A percentile compares a stretch with the other conserved stretches of the same genome.
phyloP scores from a whole-genome alignment of 2,888 invertebrate genomes.

The Athrips mouffetella region DNA sequence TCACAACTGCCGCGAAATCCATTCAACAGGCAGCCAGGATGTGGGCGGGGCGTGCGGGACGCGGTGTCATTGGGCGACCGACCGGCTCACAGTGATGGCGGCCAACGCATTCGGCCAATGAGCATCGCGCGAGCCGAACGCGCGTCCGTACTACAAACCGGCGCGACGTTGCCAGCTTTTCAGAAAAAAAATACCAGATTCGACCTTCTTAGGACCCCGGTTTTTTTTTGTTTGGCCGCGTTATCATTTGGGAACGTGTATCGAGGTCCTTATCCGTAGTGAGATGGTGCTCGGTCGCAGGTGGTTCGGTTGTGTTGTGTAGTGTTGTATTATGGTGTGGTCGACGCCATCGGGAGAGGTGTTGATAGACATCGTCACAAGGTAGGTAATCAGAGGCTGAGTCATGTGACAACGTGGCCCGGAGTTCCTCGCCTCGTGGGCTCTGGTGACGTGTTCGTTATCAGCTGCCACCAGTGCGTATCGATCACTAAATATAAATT shows the following conservation, averaged over 20 bases:
- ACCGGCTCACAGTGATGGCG: conserved; percentile 65
- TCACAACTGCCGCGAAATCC: conserved; percentile 65
- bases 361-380: conserved; percentile 71
- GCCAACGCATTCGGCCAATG: conserved; percentile 74
- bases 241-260: conserved; percentile 73
- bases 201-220: conserved; percentile 76
- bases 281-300: conserved; percentile 63
- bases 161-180: conserved; percentile 75
- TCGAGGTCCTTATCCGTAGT: conserved; percentile 66
- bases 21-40: conserved; percentile 70
- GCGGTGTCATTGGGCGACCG: conserved; percentile 67
- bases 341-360: conserved; percentile 71
- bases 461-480: neutral
- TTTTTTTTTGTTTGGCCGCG: conserved; percentile 75
- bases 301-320: conserved; percentile 63
- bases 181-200: conserved; percentile 75
- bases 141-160: conserved; percentile 67
- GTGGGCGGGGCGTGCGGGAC: conserved; percentile 76
- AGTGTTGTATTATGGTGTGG: conserved; percentile 75
- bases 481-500: conserved; percentile 11
- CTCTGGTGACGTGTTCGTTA: conserved; percentile 15
- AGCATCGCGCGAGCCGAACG: conserved; percentile 71
- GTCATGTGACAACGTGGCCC: conserved; percentile 34
- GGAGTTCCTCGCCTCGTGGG: conserved; percentile 19
- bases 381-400: conserved; percentile 44